Conservation (phyloP, 2,888 invertebrate genomes). For the Arctia plantaginis region DNA sequence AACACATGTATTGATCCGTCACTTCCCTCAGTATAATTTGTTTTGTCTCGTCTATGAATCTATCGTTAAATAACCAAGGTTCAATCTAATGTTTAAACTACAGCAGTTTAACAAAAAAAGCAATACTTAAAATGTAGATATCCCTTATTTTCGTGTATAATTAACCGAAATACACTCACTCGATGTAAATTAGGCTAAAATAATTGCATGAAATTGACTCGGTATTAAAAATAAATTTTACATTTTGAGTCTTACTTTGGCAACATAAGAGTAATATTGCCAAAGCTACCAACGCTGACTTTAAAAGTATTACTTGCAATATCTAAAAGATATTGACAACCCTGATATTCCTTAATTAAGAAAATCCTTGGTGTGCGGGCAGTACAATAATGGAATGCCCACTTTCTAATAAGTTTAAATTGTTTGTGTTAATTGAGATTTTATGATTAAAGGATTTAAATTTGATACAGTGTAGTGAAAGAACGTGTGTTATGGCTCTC, state of each 20-base stretch:
- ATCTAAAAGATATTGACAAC: too few relatives aligned
- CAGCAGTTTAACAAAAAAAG: not conserved
- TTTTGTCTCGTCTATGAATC: not conserved
- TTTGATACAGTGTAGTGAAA: too few relatives aligned
- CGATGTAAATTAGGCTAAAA: slow-evolving; percentile 9
- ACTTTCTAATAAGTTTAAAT: too few relatives aligned
- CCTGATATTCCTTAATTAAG: too few relatives aligned
- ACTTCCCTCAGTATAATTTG: not conserved
- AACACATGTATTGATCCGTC: not conserved
- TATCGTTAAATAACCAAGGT: not conserved
- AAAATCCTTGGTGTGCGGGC: too few relatives aligned
- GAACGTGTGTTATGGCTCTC: too few relatives aligned
- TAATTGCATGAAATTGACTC: slow-evolving; percentile 9
- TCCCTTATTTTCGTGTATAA: slow-evolving; percentile 2
- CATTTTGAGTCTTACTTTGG: not conserved
- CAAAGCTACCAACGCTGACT: too few relatives aligned
- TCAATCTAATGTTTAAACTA: not conserved
- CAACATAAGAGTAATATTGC: not conserved
- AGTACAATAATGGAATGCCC: too few relatives aligned
- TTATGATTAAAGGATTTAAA: too few relatives aligned
- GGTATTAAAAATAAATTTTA: not conserved
- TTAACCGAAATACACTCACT: slow-evolving; percentile 27
- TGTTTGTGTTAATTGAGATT: too few relatives aligned
- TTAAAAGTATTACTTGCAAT: too few relatives aligned
- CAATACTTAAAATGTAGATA: not conserved